These are phyloP conservation scores for Ditula angustiorana DNA, from an alignment of 2,888 invertebrate species.

Conservation along the genomic window DNA sequence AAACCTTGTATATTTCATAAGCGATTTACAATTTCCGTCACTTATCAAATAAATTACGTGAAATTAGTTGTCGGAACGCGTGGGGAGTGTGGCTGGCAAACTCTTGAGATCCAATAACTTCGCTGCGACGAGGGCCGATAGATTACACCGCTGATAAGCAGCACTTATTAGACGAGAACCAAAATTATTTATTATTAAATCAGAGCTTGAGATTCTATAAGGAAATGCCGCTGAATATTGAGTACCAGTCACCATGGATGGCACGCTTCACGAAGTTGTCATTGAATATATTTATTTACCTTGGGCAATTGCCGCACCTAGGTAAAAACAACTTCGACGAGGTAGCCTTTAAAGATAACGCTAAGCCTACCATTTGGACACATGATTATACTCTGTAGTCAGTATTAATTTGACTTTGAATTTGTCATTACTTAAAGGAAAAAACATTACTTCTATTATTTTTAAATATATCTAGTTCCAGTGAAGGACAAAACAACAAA, in stretches of 20 bases:
- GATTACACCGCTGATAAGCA: slow-evolving; percentile 46
- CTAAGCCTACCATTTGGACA: too few species aligned
- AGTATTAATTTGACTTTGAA: too few species aligned
- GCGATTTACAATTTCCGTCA: background rate
- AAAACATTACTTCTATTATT: slow-evolving; percentile 9
- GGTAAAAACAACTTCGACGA: too few species aligned
- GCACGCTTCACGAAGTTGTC: too few species aligned
- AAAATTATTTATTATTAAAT: slow-evolving; percentile 31
- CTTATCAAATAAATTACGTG: slow-evolving; percentile 40
- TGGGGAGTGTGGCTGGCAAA: slow-evolving; percentile 54
- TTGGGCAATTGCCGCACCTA: too few species aligned
- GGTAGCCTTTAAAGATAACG: too few species aligned
- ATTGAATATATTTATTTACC: too few species aligned
- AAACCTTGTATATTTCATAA: background rate
- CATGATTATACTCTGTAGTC: too few species aligned
- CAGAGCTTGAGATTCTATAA: background rate
- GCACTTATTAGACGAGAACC: slow-evolving; percentile 46
- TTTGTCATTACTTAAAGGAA: too few species aligned
- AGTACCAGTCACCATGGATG: too few species aligned
- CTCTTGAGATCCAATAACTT: slow-evolving; percentile 67
- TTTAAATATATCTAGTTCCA: slow-evolving; percentile 3
- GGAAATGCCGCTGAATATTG: background rate
- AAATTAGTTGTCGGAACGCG: slow-evolving; percentile 54
- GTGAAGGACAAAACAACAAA: slow-evolving; percentile 6
- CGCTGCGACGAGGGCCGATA: slow-evolving; percentile 21